phyloP scores from a whole-genome alignment of 2,113 vertebrate genomes.

The Vidua macroura region DNA sequence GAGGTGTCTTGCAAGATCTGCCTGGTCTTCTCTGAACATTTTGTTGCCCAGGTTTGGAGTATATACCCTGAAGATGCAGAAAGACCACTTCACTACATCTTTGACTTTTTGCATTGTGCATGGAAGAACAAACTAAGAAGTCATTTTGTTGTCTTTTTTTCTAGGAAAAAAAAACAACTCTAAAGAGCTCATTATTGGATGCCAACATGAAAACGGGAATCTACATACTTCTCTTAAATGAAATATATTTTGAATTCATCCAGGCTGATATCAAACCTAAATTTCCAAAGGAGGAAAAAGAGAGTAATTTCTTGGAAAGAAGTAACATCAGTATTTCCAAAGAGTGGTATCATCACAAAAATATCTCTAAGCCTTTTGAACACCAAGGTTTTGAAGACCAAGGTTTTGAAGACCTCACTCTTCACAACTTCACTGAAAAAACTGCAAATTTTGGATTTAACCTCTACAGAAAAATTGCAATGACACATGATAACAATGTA shows the following conservation, averaged over 20 bases:
- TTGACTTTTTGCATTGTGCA: not conserved
- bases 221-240: constrained; percentile 49
- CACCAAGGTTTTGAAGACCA: not conserved
- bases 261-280: not conserved
- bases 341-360: not conserved
- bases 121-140: not conserved
- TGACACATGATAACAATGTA: constrained; percentile 83
- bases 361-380: not conserved
- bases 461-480: constrained; percentile 84
- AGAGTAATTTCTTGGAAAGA: not conserved
- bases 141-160: not conserved
- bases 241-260: constrained; percentile 9
- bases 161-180: not conserved
- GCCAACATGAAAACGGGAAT: constrained; percentile 51
- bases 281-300: not conserved
- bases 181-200: not conserved
- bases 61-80: not conserved
- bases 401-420: not conserved
- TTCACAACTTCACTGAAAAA: constrained; percentile 78
- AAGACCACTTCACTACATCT: not conserved
- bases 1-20: not conserved
- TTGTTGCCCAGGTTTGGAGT: not conserved
- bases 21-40: not conserved
- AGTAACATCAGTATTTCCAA: not conserved
- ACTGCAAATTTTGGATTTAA: constrained; percentile 87